Base-by-base conservation (phyloP, 2,888 invertebrate genomes). In the Caenorhabditis virilis region DNA sequence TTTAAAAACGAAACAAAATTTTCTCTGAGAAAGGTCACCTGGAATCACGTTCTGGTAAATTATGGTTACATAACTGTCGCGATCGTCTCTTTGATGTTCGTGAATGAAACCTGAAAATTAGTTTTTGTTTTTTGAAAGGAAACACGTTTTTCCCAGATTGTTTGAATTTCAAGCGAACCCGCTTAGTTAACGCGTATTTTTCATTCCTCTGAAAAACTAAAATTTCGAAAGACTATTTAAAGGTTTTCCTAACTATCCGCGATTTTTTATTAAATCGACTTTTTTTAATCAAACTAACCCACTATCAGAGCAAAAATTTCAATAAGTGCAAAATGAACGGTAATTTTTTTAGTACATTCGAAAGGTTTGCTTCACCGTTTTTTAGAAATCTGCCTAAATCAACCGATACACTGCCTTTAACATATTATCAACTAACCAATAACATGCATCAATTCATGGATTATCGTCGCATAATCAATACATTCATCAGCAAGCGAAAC, bases 391-490 rank as follows among this genome's bases (percentile, higher is more conserved):
- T n/a, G n/a, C n/a, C n/a, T n/a, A n/a, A n/a, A n/a, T n/a, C n/a
- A n/a, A n/a, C n/a, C n/a, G n/a, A n/a, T n/a, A n/a, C n/a, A n/a
- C n/a, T n/a, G n/a, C n/a, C n/a, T n/a, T n/a, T n/a, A n/a, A n/a
- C n/a, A n/a, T n/a, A n/a, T n/a, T 15, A 33, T 22, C 18, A 35
- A 41, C 59, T 54, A 20, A 74, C 74, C 81, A 38, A 81, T 78
- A 22, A 81, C 81, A 69, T 91, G 91, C 76, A 91, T 86, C 82
- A 91, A 86, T 83, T 91, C 91, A 80, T 91, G 91, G 15, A 89
- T 87, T 2, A 90, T 87, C 1, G 89, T 89, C 7, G 90, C 85
- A 48, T 84, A 83, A 33, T 79, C 80, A 33, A 85, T 79, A 64
- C 85, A 85, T 48, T 83, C 83, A 38, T 80, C 77, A 6, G 80